A percentile compares a stretch with the other conserved stretches of the same genome.
phyloP scores from a whole-genome alignment of 2,113 vertebrate genomes.

The Fregetta grallaria region DNA sequence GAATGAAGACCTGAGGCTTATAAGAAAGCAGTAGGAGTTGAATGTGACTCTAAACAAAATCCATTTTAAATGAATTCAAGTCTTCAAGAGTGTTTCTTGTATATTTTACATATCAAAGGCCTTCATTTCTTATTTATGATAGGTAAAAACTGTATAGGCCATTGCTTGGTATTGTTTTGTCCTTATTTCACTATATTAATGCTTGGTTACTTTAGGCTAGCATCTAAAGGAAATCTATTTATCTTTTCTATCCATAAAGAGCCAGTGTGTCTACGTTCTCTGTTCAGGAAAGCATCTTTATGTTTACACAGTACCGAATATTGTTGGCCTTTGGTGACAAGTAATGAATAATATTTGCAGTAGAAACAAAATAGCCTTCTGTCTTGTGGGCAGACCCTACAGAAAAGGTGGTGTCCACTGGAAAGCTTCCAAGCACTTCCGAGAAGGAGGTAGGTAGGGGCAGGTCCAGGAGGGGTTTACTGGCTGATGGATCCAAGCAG shows the following conservation, averaged over 20 bases:
- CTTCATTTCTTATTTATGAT: constrained; percentile 37
- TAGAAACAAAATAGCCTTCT: not conserved
- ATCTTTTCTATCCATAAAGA: not conserved
- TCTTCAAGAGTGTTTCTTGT: constrained; percentile 32
- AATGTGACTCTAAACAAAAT: constrained; percentile 73
- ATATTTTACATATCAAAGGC: constrained; percentile 56
- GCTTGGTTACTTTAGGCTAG: not conserved
- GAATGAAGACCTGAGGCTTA: constrained; percentile 61
- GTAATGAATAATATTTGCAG: not conserved
- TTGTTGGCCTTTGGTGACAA: not conserved
- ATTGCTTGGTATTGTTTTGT: not conserved
- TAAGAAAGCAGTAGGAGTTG: constrained; percentile 42
- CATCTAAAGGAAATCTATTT: not conserved
- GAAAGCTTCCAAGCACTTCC: not conserved
- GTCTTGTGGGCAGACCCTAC: not conserved
- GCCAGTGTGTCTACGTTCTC: not conserved
- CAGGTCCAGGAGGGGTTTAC: not conserved
- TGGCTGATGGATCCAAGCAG: not conserved
- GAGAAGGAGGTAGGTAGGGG: not conserved
- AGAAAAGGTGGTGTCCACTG: not conserved
- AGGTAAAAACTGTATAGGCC: not conserved
- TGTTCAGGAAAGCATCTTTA: not conserved
- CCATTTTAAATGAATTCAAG: constrained; percentile 62
- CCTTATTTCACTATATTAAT: not conserved
- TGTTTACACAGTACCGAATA: not conserved